These are phyloP conservation scores for Mungos mungo DNA, from an alignment of 2,113 vertebrate genomes.

Conservation along the genomic window DNA sequence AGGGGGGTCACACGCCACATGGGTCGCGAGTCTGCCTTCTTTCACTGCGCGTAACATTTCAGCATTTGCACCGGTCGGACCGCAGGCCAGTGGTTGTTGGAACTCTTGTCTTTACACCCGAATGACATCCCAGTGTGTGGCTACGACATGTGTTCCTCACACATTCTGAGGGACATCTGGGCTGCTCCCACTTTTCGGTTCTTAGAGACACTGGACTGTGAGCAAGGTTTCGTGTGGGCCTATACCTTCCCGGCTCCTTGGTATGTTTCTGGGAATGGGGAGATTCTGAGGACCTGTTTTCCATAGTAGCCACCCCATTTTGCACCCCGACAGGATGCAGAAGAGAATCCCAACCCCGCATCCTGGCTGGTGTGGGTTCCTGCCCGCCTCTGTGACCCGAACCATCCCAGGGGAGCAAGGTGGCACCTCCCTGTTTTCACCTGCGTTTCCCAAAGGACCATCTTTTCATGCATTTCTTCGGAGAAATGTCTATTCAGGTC, in stretches of 20 bases:
- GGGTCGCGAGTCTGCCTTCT: neutral
- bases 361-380: neutral
- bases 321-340: neutral
- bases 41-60: neutral
- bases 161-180: neutral
- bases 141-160: neutral
- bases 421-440: neutral
- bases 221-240: neutral
- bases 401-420: neutral
- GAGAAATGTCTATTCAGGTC: neutral
- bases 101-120: neutral
- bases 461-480: neutral
- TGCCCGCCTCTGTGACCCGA: fast-evolving
- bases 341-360: neutral
- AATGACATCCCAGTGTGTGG: fast-evolving
- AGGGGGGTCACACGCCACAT: too few species aligned
- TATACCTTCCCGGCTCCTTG: neutral
- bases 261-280: neutral
- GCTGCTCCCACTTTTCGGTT: neutral
- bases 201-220: neutral
- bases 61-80: neutral
- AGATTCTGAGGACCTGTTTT: neutral
- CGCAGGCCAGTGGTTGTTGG: too few species aligned
- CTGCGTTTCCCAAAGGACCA: neutral
- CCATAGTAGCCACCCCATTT: too few species aligned